Percentiles rank a stretch among this genome's conserved stretches.
phyloP scores from a whole-genome alignment of 2,888 invertebrate species.

The Tipula unca region DNA sequence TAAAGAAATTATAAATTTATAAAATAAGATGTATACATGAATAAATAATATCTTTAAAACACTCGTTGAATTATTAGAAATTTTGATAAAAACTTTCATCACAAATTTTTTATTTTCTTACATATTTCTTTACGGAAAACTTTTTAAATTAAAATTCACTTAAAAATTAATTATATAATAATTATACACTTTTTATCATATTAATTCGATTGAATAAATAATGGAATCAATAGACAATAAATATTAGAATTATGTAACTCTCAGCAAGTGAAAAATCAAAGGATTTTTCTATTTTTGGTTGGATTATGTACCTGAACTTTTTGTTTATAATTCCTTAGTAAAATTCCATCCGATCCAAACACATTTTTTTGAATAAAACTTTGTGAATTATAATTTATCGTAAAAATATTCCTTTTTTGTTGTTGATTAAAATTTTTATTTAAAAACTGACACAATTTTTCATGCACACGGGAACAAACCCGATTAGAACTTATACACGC shows the following conservation, averaged over 20 bases:
- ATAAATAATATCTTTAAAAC: background rate
- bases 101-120: background rate
- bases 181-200: background rate
- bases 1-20: background rate
- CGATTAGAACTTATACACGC: slow-evolving; percentile 76
- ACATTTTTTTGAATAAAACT: background rate
- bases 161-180: background rate
- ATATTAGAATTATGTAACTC: background rate
- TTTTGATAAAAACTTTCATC: background rate
- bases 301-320: slow-evolving; percentile 18
- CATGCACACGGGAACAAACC: slow-evolving; percentile 74
- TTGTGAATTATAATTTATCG: background rate
- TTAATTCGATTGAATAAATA: background rate
- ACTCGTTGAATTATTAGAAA: background rate
- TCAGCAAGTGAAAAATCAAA: background rate
- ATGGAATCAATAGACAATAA: background rate
- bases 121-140: background rate
- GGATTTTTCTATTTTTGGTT: background rate
- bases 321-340: slow-evolving; percentile 9
- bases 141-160: background rate
- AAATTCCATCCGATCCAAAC: slow-evolving; percentile 8
- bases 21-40: background rate
- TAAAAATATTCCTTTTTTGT: slow-evolving; percentile 2
- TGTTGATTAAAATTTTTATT: slow-evolving; percentile 47
- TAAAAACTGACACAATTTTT: slow-evolving; percentile 70